Evolutionary conservation across 2,113 vertebrate species (phyloP), one percentile per base, ranked within the genome.

Genomic region (Callipepla californica): DNA sequence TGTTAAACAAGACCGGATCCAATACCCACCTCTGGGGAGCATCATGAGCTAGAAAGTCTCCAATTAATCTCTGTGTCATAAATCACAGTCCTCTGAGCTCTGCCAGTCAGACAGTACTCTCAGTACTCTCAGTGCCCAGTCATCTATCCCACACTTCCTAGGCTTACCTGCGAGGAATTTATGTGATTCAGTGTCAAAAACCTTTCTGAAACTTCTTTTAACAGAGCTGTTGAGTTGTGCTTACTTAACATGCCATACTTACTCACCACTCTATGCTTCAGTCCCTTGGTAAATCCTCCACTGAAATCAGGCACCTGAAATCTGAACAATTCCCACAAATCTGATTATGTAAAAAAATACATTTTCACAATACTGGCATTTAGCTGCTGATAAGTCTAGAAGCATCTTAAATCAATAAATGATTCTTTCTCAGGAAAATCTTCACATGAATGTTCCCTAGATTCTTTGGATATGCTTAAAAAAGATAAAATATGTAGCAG

Each of bases 261-360:
- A 40, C 40, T 40, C 40, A 40, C 40, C 2, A 8, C 11, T 47
- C 23, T 36, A 22, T 50, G 10, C 15, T 26, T 8, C 30, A 14
- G 3, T 36, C 17, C 32, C 12, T 34, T 42, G 50, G 30, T 11
- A 36, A 26, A 10, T 89, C 9, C 17, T 34, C 10, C 22, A 22
- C 7, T 66, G 13, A 42, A 89, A 42, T 7, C 0, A 0, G 3
- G 14, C 42, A 77, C 5, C 38, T 76, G 32, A 55, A 93, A 50
- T 12, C 44, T 50, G 13, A 61, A 9, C 23, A 7, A 15, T 72
- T 55, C 65, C 13, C 20, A 13, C 20, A 68, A 28, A 18, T 80
- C 19, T 28, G 38, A 30, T 17, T 38, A 15, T 42, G 7, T 44
- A 13, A 76, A 94, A 75, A 48, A n/a, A 2, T 6, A 4, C 50